These are phyloP conservation scores for Equus quagga DNA, from an alignment of 2,113 vertebrate genomes.

Conservation along the genomic window DNA sequence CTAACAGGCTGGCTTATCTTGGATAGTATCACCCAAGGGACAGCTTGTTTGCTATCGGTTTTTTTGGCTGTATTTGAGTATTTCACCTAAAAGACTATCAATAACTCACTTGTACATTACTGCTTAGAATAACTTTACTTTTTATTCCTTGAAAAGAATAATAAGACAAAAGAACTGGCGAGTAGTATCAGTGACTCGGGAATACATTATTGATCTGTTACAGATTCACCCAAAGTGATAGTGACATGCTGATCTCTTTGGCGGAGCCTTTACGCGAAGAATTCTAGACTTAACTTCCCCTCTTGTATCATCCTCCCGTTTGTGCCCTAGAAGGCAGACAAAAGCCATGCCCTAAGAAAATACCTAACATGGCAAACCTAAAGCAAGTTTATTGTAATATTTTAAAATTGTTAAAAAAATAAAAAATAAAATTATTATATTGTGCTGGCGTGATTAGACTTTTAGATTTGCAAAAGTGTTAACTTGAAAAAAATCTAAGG, in stretches of 20 bases:
- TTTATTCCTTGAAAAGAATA: slow-evolving; percentile 35
- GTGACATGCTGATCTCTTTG: slow-evolving; percentile 65
- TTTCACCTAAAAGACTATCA: neutral
- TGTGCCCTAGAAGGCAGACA: neutral
- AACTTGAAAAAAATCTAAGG: slow-evolving; percentile 18
- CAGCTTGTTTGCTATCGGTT: neutral
- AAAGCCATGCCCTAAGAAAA: neutral
- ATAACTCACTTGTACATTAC: neutral
- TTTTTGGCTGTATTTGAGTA: neutral
- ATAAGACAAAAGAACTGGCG: slow-evolving; percentile 16
- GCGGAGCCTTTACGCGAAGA: slow-evolving; percentile 35
- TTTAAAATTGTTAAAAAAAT: neutral
- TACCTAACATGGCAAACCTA: neutral
- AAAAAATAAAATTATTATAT: neutral
- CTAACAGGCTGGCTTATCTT: slow-evolving; percentile 47
- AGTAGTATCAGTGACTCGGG: slow-evolving; percentile 60
- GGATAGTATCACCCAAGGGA: neutral
- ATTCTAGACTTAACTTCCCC: slow-evolving; percentile 43
- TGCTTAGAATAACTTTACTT: slow-evolving; percentile 35
- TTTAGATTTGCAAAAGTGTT: slow-evolving; percentile 15
- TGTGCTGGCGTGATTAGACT: neutral
- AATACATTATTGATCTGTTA: slow-evolving; percentile 73
- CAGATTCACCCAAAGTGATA: slow-evolving; percentile 72
- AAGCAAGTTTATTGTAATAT: neutral
- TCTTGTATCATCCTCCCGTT: neutral